Base-by-base conservation (phyloP, 1,140 invertebrate genomes). In the Hestina assimilis region DNA sequence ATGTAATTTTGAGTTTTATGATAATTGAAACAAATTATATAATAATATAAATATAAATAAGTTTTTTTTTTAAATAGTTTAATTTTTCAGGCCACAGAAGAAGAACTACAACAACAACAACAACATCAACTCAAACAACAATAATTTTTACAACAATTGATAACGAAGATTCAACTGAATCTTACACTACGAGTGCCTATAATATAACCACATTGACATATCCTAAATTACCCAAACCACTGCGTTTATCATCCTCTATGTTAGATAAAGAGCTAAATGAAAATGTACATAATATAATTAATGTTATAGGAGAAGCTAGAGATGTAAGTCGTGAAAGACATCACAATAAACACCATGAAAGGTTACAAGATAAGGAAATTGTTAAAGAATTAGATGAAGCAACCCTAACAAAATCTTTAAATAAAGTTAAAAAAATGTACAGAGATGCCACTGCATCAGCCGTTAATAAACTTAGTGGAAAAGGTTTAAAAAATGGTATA, bases 361-460 rank as follows among this genome's bases (percentile, higher is more conserved):
- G 69, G 53, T 65, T 74, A 51, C 66, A 64, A 71, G 66, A 83
- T 63, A 79, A 75, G 74, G 82, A 87, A 76, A 59, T 80, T 20
- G 50, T 70, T 46, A 45, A 72, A 45, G 74, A 83, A 55, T 46
- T 85, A 69, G 82, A 83, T 51, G 79, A 86, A 56, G 28, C 58
- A 40, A 67, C 75, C 50, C 52, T 87, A 60, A 38, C 76, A 43
- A 87, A 83, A 43, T 75, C 78, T 43, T 59, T 77, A 54, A 86
- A 79, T 83, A 86, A 80, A 75, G 72, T 81, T 75, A 88, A 88
- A 65, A 88, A 85, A 83, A 81, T 88, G 80, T 86, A 88, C 59
- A 88, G 85, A 81, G 83, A 88, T 63, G 79, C 82, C 9, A 57
- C 75, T 19, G 72, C 65, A 8, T 84, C 80, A 7, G 66, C 65